phyloP scores from a whole-genome alignment of 2,888 invertebrate genomes.

The Petrolisthes cinctipes region DNA sequence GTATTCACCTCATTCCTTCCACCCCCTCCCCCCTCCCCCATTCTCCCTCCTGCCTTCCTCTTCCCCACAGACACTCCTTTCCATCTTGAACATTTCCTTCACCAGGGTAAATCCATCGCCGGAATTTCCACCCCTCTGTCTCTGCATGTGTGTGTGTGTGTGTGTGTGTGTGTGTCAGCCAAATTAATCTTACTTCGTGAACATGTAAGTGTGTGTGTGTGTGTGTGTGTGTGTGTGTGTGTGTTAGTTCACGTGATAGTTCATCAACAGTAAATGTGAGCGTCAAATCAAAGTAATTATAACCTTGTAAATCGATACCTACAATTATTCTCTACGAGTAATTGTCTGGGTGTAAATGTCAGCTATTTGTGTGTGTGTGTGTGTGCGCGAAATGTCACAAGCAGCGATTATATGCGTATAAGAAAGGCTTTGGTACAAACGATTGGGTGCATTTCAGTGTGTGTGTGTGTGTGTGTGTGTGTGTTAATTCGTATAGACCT shows the following conservation, averaged over 20 bases:
- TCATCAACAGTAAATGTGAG: too few species aligned
- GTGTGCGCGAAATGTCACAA: not conserved
- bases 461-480: slow-evolving; percentile 7
- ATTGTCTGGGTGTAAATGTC: not conserved
- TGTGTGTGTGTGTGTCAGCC: not conserved
- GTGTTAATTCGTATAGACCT: not conserved
- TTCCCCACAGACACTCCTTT: too few species aligned
- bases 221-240: slow-evolving; percentile 5
- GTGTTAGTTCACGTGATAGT: not conserved
- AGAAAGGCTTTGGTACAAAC: too few species aligned
- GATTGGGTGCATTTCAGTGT: too few species aligned
- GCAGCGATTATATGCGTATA: not conserved
- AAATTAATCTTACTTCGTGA: not conserved
- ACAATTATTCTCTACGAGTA: too few species aligned
- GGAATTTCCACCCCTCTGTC: not conserved
- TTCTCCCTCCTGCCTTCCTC: too few species aligned
- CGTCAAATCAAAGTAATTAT: too few species aligned
- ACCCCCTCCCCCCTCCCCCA: too few species aligned
- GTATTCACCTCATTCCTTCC: not conserved
- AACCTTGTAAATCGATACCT: too few species aligned
- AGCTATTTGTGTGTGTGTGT: slow-evolving; percentile 14
- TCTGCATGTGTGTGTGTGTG: not conserved
- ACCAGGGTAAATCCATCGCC: not conserved
- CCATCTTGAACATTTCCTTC: not conserved
- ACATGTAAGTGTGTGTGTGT: not conserved